Percentiles rank a stretch among this genome's conserved stretches.
These are phyloP conservation scores for Xiphias gladius DNA, from an alignment of 2,113 vertebrate species.

Conservation along the genomic window DNA sequence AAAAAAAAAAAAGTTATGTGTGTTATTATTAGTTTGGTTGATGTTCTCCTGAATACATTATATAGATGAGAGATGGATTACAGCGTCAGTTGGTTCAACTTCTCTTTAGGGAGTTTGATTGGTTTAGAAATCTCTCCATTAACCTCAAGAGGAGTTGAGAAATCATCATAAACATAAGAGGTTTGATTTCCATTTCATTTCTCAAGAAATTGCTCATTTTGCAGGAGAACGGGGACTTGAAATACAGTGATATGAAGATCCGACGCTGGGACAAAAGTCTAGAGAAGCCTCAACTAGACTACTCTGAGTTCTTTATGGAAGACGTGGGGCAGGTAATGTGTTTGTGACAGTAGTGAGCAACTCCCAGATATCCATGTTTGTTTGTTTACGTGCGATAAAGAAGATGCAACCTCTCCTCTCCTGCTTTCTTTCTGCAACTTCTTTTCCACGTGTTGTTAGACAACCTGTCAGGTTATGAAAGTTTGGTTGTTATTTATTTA, in stretches of 20 bases:
- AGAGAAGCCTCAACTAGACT: constrained; percentile 95
- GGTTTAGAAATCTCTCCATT: background rate
- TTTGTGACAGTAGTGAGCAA: background rate
- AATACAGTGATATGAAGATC: constrained; percentile 86
- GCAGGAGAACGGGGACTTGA: constrained; percentile 89
- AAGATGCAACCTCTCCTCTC: no score
- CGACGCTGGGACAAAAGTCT: constrained; percentile 96
- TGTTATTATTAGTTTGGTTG: no score
- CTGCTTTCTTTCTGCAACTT: no score
- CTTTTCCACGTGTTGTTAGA: no score
- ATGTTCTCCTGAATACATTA: no score
- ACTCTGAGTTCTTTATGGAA: constrained; percentile 95
- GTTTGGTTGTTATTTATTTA: no score
- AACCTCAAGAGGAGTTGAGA: background rate
- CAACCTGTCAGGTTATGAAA: background rate
- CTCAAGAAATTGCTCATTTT: background rate
- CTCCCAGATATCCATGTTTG: background rate
- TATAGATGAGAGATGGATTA: no score
- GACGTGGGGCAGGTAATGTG: constrained; percentile 88
- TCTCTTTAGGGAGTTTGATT: background rate
- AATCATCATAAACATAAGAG: background rate
- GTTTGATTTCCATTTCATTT: background rate
- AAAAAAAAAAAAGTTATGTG: no score
- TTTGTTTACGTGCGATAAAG: background rate
- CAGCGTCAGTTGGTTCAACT: background rate